phyloP scores from a whole-genome alignment of 2,797 vertebrate species.

The Thalassophryne amazonica region DNA sequence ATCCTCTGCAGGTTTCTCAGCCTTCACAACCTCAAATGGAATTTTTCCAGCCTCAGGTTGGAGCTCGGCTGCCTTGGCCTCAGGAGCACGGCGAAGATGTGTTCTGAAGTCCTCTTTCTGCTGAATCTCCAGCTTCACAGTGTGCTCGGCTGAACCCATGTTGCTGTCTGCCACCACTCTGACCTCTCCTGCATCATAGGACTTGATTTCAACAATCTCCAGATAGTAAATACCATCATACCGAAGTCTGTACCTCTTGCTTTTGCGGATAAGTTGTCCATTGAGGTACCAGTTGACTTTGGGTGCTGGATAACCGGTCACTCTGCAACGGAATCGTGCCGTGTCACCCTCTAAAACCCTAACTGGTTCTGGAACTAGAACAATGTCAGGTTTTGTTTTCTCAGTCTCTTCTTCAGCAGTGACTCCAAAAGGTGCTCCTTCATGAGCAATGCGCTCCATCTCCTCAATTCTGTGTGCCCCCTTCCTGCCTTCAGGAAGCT shows the following conservation, averaged over 20 bases:
- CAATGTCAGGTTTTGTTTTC: conserved; percentile 93
- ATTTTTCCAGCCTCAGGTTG: conserved; percentile 77
- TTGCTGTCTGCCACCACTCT: conserved; percentile 92
- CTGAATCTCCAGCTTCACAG: conserved; percentile 91
- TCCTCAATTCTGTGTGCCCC: conserved; percentile 89
- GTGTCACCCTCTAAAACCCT: conserved; percentile 86
- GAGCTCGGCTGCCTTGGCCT: conserved; percentile 79
- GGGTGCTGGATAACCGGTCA: conserved; percentile 92
- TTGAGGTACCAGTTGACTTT: conserved; percentile 99
- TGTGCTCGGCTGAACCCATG: conserved; percentile 86
- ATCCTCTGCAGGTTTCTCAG: conserved; percentile 81
- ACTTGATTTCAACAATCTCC: conserved; percentile 92
- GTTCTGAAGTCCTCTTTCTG: conserved; percentile 95
- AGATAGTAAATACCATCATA: conserved; percentile 97
- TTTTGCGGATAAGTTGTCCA: conserved; percentile 95
- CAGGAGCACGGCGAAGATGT: conserved; percentile 88
- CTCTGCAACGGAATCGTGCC: conserved; percentile 92
- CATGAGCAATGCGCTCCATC: conserved; percentile 89
- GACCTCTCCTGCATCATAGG: conserved; percentile 93
- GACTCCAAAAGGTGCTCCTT: conserved; percentile 86
- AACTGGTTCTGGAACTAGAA: too few relatives aligned
- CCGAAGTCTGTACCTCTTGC: conserved; percentile 93
- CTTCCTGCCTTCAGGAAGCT: conserved; percentile 91
- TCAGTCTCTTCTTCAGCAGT: conserved; percentile 84
- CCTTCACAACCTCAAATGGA: conserved; percentile 90